A percentile compares a stretch with the other conserved stretches of the same genome.
Conservation (phyloP, 2,113 vertebrate species). For the Cynoglossus semilaevis region DNA sequence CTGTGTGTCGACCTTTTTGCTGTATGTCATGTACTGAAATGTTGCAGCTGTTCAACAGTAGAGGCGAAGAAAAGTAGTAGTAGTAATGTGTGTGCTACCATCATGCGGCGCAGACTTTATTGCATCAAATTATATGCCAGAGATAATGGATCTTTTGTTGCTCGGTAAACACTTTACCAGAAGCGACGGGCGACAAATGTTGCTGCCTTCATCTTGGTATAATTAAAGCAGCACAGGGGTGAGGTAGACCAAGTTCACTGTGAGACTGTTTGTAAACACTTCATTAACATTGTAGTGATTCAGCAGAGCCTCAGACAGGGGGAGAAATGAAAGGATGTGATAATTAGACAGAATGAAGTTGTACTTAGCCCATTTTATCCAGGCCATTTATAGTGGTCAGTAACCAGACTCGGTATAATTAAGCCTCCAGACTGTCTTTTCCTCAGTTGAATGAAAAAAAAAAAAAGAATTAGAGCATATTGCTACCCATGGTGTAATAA, state of each 20-base stretch:
- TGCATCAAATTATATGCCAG: conserved; percentile 2
- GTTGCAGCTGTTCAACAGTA: too few relatives aligned
- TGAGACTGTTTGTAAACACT: conserved; percentile 36
- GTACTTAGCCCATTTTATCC: conserved; percentile 1
- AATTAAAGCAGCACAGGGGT: conserved; percentile 29
- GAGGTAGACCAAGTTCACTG: conserved; percentile 8
- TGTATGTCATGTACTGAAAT: too few relatives aligned
- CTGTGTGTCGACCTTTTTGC: too few relatives aligned
- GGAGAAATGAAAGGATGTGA: conserved; percentile 10
- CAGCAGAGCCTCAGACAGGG: conserved; percentile 3
- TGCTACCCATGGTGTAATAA: conserved; percentile 10
- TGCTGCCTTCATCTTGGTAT: conserved; percentile 14
- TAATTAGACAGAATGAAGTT: conserved; percentile 29
- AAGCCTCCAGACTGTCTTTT: not conserved
- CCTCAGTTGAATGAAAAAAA: conserved; percentile 2
- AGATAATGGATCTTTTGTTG: conserved; percentile 13
- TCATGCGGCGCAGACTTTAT: not conserved
- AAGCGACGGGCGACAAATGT: conserved; percentile 18
- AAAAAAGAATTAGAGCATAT: conserved; percentile 6
- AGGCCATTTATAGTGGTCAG: not conserved
- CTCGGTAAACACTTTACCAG: conserved; percentile 12
- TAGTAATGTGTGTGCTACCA: not conserved
- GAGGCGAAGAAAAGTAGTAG: too few relatives aligned
- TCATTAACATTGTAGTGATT: conserved; percentile 24
- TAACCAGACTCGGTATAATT: not conserved